phyloP scores from a whole-genome alignment of 1,140 invertebrate species.

The Aphaenogaster rudis region DNA sequence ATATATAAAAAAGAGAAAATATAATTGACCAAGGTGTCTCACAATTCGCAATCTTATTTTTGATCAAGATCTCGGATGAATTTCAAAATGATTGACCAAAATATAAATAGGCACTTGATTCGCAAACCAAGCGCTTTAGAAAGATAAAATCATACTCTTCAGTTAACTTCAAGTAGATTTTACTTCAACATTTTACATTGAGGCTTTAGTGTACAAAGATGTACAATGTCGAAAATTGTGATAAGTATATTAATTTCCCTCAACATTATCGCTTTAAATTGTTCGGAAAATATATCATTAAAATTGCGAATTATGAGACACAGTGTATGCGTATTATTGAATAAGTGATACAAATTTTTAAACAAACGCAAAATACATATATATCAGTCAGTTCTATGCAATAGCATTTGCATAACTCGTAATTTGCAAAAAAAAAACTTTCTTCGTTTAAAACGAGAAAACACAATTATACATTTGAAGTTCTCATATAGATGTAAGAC shows the following conservation, averaged over 20 bases:
- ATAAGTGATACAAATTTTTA: neutral
- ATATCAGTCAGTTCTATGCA: neutral
- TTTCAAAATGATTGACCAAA: neutral
- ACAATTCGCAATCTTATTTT: neutral
- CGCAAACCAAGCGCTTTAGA: neutral
- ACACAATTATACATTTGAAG: slow-evolving; percentile 21
- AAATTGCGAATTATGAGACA: neutral
- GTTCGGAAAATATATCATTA: neutral
- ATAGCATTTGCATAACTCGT: slow-evolving; percentile 1
- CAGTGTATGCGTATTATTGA: neutral
- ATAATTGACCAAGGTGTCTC: neutral
- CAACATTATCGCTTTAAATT: neutral
- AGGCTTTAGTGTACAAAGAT: neutral
- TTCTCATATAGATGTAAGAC: slow-evolving; percentile 16
- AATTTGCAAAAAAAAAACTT: neutral
- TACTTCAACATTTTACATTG: neutral
- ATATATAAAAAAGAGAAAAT: neutral
- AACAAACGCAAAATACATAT: slow-evolving; percentile 8
- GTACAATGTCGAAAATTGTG: neutral
- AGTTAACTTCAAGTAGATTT: neutral
- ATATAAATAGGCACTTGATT: neutral
- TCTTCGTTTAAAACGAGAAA: neutral
- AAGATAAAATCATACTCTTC: neutral
- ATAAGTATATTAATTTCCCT: neutral
- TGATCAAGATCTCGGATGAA: neutral